Base-by-base conservation (phyloP, 2,113 vertebrate genomes). In the Acanthochromis polyacanthus region DNA sequence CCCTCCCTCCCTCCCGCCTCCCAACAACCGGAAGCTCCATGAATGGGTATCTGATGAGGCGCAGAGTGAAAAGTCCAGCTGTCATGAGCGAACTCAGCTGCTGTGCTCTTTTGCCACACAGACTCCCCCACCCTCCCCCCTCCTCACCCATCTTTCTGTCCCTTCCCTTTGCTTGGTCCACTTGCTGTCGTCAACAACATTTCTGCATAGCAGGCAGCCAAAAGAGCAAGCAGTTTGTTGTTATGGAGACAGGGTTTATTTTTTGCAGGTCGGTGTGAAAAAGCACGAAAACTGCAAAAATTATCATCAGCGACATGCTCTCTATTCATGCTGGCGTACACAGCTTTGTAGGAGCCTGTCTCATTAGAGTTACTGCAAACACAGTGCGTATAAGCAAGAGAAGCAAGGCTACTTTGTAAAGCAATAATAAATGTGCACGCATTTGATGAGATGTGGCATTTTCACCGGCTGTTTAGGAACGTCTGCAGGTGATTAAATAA, bases 1-100 rank as follows among this genome's bases (percentile, higher is more conserved):
- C n/a, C n/a, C 69, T 63, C 57, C 80, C 56, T 87, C 83, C 73
- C 79, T 43, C 71, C 75, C 65, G 8, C 83, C 83, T 73, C 53
- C 62, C 20, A 65, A 71, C 80, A 82, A 83, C 89, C 91, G 93
- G 93, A 94, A 94, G 89, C 85, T 81, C 92, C 88, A 82, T 90
- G 82, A 92, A 94, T 92, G 91, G 88, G 74, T 81, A 86, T 86
- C 3, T 69, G 77, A 89, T 81, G 82, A 84, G 70, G 71, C 80
- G 40, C 76, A 40, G 36, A 48, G 68, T 53, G 80, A 84, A 84
- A 84, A 84, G 81, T 89, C 86, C 91, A 90, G 89, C 89, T 89
- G 88, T 91, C 67, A 50, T 63, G 52, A 71, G 71, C 82, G 71
- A 86, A 87, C 69, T 83, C 78, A 55, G 50, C 48, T 71, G 74